Evolutionary conservation across 2,888 invertebrate species (phyloP).

Genomic region (Coenonympha arcania): DNA sequence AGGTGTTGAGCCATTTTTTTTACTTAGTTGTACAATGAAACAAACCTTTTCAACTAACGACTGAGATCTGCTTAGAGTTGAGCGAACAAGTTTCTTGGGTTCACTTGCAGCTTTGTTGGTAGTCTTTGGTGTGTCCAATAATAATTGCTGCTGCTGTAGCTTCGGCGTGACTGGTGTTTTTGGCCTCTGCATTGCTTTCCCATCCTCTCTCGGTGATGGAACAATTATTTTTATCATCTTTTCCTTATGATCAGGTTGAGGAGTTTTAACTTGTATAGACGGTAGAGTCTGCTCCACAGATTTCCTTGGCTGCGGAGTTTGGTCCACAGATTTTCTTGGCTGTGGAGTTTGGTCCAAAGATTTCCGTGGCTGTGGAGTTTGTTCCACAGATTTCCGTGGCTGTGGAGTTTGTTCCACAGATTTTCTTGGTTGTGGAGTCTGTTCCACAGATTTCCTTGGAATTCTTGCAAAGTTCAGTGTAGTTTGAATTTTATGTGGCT

Average conservation of each 20-base stretch:
- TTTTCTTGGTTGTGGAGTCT: conserved; percentile 37
- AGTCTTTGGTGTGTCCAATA: conserved; percentile 51
- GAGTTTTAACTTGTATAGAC: conserved; percentile 27
- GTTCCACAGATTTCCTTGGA: conserved; percentile 47
- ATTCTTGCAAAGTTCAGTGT: conserved; percentile 66
- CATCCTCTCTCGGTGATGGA: conserved; percentile 40
- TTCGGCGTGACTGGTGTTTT: conserved; percentile 30
- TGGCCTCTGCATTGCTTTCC: conserved; percentile 34
- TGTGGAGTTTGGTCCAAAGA: conserved; percentile 41
- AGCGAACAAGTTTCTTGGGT: conserved; percentile 45
- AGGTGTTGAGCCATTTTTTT: too few species aligned
- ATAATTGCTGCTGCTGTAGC: conserved; percentile 29
- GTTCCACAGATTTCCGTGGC: conserved; percentile 44
- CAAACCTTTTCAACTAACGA: conserved; percentile 51
- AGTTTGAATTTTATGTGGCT: conserved; percentile 59
- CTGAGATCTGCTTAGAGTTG: conserved; percentile 42
- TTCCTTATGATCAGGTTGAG: conserved; percentile 41
- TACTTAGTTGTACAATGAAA: too few species aligned
- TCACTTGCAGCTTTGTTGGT: conserved; percentile 40
- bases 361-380: conserved; percentile 56
- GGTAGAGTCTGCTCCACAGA: conserved; percentile 35
- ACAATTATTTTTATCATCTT: background rate
- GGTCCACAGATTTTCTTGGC: conserved; percentile 48
- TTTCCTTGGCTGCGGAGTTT: conserved; percentile 56
- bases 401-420: conserved; percentile 35